Evolutionary conservation across 2,113 vertebrate species (phyloP), one percentile per base, ranked within the genome.

Genomic region (Solea solea): DNA sequence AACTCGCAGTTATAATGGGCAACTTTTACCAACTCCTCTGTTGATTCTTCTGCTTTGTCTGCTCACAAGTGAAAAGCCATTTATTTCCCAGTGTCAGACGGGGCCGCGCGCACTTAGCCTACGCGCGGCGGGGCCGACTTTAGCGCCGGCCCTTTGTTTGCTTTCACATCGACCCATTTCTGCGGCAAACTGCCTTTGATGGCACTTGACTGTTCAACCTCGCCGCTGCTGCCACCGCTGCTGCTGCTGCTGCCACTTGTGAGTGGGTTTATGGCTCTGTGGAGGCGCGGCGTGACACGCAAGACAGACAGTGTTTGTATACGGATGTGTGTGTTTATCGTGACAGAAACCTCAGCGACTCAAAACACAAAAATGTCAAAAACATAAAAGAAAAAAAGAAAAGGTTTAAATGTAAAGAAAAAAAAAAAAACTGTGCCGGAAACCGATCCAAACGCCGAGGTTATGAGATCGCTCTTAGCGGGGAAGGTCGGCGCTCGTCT

Each of bases 191-290:
- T 81, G 86, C 86, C 84, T 87, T 90, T 79, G 87, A 91, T 71
- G 90, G 73, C 80, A 91, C 92, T 92, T 89, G 90, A 93, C 90
- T 90, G 84, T 87, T 90, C 82, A 89, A 90, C 84, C 85, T 78
- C 74, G 45, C 72, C 85, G 21, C 21, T 21, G 21, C 21, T 64
- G n/a, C n/a, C n/a, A n/a, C n/a, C n/a, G 76, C 86, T 64, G 82
- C 34, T 6, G 76, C 86, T 63, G 82, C 81, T 63, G 81, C 87
- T 76, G 86, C 86, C 88, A 87, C 90, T 88, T 86, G 76, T 80
- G 72, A 84, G 76, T 56, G 63, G 76, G 85, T 82, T 86, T 82
- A 80, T 60, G 46, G 82, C 80, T 77, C 79, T 84, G 82, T 54
- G 67, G 76, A 80, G 82, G 78, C 76, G 82, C 53, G 13, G 72